Evolutionary conservation across 37 sponge, comb jelly and placozoan species (phyloP).

Genomic region (Dysidea cf. avara): DNA sequence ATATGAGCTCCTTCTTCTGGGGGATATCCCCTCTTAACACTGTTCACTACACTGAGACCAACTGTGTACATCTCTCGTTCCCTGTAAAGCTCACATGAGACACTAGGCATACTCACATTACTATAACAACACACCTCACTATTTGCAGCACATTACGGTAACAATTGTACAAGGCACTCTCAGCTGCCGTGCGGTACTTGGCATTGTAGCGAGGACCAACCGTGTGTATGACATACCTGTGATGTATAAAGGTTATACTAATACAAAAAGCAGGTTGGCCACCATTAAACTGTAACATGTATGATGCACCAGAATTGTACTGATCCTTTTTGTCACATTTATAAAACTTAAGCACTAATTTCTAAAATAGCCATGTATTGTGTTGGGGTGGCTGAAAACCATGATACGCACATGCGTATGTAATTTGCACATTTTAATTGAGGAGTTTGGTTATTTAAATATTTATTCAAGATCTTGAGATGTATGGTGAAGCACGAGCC

Average conservation of each 20-base stretch:
- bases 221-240: constrained; percentile 88
- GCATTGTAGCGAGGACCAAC: constrained; percentile 90
- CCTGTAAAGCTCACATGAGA: constrained; percentile 31
- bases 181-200: constrained; percentile 89
- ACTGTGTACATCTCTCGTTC: constrained; percentile 54
- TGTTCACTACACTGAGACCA: constrained; percentile 67
- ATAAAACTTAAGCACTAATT: too few relatives aligned
- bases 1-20: constrained; percentile 85
- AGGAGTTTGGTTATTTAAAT: too few relatives aligned
- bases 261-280: not conserved
- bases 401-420: too few relatives aligned
- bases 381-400: too few relatives aligned
- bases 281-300: too few relatives aligned
- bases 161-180: constrained; percentile 89
- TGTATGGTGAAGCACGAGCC: too few relatives aligned
- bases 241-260: not conserved
- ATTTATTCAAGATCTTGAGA: too few relatives aligned
- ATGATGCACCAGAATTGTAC: too few relatives aligned
- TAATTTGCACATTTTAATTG: too few relatives aligned
- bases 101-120: too few relatives aligned
- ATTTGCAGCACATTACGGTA: constrained; percentile 86
- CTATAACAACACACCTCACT: constrained; percentile 56
- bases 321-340: too few relatives aligned
- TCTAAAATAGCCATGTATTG: too few relatives aligned
- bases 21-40: constrained; percentile 78